phyloP scores from a whole-genome alignment of 2,888 invertebrate species.

The Oligia strigilis region DNA sequence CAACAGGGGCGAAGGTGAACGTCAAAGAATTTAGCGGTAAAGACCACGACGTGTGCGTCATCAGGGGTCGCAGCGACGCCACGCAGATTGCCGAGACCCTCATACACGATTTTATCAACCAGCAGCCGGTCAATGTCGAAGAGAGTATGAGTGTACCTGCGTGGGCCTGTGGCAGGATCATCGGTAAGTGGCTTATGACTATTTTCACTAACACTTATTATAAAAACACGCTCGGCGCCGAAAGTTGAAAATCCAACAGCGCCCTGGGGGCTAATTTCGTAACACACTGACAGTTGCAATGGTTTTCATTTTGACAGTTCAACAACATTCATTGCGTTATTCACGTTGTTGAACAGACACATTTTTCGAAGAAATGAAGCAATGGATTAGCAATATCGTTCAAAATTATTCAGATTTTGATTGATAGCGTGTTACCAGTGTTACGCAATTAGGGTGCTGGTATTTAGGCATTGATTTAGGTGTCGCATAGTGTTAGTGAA shows the following conservation, averaged over 20 bases:
- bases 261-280: background rate
- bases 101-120: slow-evolving; percentile 93
- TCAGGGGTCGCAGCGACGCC: slow-evolving; percentile 92
- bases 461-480: background rate
- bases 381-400: background rate
- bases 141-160: slow-evolving; percentile 92
- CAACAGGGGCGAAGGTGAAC: slow-evolving; percentile 90
- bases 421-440: background rate
- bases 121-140: slow-evolving; percentile 93
- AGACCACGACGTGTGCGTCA: slow-evolving; percentile 92
- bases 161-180: slow-evolving; percentile 93
- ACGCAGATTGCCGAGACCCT: slow-evolving; percentile 93
- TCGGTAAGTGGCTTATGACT: slow-evolving; percentile 85
- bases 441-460: background rate
- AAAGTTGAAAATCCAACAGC: background rate
- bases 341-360: background rate
- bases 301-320: background rate
- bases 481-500: background rate
- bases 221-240: background rate
- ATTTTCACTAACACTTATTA: background rate
- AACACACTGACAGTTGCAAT: background rate
- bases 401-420: background rate
- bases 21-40: slow-evolving; percentile 86
- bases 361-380: background rate
- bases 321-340: background rate